Evolutionary conservation across 2,888 invertebrate species (phyloP), one percentile per base, ranked within the genome.

Genomic region (Neelides folsomi): DNA sequence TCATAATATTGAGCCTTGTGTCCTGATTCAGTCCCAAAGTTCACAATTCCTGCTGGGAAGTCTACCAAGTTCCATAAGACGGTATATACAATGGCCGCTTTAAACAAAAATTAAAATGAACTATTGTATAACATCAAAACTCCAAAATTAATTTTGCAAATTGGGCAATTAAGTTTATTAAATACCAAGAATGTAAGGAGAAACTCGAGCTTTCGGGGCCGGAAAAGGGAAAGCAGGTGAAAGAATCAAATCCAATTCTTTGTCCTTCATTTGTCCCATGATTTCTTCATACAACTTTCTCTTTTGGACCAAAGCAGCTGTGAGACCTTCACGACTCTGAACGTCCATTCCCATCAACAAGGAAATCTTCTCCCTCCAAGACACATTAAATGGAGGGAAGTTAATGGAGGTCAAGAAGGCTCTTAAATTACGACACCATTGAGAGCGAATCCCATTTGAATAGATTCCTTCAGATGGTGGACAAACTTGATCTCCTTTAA

Each of bases 11-110:
- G 15, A 35, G 47, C 34, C 35, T 47, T 15, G 13, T 7, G 1
- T 12, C 59, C 59, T 47, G 53, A 46, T 47, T 59, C 59, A n/a
- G 16, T 55, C 47, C 57, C 57, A 13, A 55, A 51, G 44, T 51
- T 53, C n/a, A 59, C 47, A 10, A 57, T 53, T 13, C 59, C 59
- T 10, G 52, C 52, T n/a, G 57, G 57, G 12, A 55, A 52, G 38
- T 59, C 57, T 15, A 57, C 15, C 7, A 57, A 43, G 46, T 57
- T 59, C 59, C 59, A 59, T 12, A 55, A 34, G 9, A 50, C 38
- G 0, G 55, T 48, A 27, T 59, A 59, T 1, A 52, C 47, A 8
- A 52, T 44, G 10, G 55, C 49, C 34, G 44, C 60, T 60, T 18
- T 9, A 39, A 10, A 47, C 37, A 42, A 20, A 27, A n/a, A 46